Conservation (phyloP, 2,113 vertebrate genomes). For the Sylvia atricapilla region DNA sequence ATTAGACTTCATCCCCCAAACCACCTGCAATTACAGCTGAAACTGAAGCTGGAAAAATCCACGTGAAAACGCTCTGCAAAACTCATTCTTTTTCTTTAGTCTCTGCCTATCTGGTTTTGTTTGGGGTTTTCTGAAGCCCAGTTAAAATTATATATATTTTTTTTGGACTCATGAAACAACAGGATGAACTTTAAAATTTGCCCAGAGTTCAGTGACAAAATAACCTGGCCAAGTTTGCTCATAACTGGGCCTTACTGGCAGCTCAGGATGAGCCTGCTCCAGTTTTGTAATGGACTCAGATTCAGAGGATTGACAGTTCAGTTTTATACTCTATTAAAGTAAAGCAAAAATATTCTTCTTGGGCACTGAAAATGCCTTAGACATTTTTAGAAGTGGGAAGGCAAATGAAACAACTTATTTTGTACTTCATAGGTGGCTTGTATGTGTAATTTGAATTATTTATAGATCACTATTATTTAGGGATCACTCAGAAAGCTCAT, state of each 20-base stretch:
- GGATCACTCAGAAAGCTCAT: not conserved
- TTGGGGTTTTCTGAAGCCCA: not conserved
- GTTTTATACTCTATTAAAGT: not conserved
- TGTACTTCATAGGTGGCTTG: not conserved
- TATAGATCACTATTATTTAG: slow-evolving; percentile 34
- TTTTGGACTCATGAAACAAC: not conserved
- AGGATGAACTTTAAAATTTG: not conserved
- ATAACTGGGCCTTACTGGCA: not conserved
- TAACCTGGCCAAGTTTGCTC: not conserved
- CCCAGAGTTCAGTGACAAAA: not conserved
- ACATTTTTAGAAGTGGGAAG: slow-evolving; percentile 3
- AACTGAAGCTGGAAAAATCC: not conserved
- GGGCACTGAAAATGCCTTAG: not conserved
- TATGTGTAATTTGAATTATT: slow-evolving; percentile 21
- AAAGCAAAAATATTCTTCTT: slow-evolving; percentile 12
- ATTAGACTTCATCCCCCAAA: not conserved
- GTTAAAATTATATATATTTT: not conserved
- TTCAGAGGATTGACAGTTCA: not conserved
- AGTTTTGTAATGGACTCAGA: not conserved
- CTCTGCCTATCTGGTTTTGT: not conserved
- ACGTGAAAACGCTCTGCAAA: not conserved
- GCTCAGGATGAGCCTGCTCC: not conserved
- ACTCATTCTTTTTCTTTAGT: not conserved
- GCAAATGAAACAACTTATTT: slow-evolving; percentile 27
- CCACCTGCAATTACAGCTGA: not conserved